Evolutionary conservation across 2,888 invertebrate species (phyloP), one percentile per base, ranked within the genome.

Genomic region (Lasius fuliginosus): DNA sequence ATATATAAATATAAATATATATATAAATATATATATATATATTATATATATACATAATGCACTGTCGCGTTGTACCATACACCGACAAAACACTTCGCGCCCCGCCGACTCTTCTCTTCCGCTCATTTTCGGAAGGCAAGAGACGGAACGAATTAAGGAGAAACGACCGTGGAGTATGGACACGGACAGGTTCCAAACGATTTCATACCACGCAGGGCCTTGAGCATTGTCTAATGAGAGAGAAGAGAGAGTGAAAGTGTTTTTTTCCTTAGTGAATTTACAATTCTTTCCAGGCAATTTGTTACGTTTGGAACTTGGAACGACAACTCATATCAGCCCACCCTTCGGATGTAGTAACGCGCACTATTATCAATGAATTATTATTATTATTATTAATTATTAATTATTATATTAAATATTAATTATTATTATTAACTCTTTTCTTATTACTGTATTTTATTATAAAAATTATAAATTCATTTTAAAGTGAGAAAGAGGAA

Each of bases 401-500:
- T 85, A 84, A 89, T 86, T 87, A 87, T 89, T 92, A 23, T 87
- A 90, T 89, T 90, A 91, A 90, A 89, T 87, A 91, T 89, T 85
- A 84, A 89, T 86, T 87, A 87, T 89, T 93, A 91, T 90, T 91
- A 89, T 85, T 90, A 85, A 90, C 89, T 89, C 90, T 73, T 40
- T 90, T 92, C 90, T 90, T 91, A 92, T 90, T 92, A 90, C 91
- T 93, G 92, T 94, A 94, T 93, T 53, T 53, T 94, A 94, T 94
- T 93, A 94, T 92, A 92, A 94, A 93, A 90, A 94, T 94, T 94
- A 95, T 95, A 92, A 94, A 94, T 94, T 95, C 94, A 94, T 93
- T 94, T 93, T 92, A 92, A 93, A 92, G 91, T 92, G 90, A 93
- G 90, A 92, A 90, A 92, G 92, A 93, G 93, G 89, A 93, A 95